These are phyloP conservation scores for Mus musculus DNA, from an alignment of 2,113 vertebrate species.

Conservation along the genomic window DNA sequence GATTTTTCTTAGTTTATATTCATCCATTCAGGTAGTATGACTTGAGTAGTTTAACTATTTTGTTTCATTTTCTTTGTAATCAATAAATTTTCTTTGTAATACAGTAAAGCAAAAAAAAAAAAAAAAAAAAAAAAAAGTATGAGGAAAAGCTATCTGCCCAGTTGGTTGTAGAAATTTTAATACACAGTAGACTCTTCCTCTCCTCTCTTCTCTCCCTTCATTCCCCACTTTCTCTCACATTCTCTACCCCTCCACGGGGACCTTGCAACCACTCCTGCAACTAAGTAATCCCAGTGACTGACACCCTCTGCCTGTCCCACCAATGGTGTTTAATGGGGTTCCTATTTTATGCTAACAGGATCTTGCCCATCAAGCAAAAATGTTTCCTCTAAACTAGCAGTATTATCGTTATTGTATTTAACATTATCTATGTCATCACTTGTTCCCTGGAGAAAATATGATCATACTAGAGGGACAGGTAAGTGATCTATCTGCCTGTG, in stretches of 20 bases:
- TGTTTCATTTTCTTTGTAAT: neutral
- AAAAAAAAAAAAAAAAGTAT: neutral
- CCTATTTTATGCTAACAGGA: conserved; percentile 13
- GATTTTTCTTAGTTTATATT: neutral
- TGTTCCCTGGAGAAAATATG: conserved; percentile 44
- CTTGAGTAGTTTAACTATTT: neutral
- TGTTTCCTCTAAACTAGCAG: neutral
- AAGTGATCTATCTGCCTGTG: neutral
- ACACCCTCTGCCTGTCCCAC: no score
- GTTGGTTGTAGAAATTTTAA: neutral
- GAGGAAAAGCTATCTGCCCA: neutral
- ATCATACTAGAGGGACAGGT: neutral
- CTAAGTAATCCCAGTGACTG: neutral
- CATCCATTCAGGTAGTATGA: neutral
- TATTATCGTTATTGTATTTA: neutral
- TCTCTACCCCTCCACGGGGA: no score
- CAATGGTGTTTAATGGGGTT: neutral
- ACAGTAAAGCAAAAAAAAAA: neutral
- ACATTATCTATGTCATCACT: conserved; percentile 25
- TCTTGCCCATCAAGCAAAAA: conserved; percentile 34
- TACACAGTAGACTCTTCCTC: neutral
- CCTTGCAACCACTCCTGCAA: neutral
- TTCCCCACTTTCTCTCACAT: neutral
- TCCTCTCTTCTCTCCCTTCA: no score
- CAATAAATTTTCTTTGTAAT: neutral